These are phyloP conservation scores for Todiramphus saurophagus DNA, from an alignment of 2,113 vertebrate genomes.

Conservation along the genomic window DNA sequence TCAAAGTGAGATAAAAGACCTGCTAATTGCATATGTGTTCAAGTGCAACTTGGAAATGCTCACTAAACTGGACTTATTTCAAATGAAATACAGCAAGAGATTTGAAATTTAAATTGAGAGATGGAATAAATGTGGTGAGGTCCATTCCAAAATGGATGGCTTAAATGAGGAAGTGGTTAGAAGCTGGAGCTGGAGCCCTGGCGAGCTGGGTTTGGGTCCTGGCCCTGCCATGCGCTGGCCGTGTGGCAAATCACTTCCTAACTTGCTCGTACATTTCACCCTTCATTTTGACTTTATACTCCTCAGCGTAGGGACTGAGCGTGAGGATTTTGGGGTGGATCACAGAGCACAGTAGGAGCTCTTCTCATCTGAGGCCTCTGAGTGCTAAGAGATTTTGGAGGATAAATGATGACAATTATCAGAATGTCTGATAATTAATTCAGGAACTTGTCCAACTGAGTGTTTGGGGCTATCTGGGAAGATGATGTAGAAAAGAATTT, in stretches of 20 bases:
- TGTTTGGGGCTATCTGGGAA: neutral
- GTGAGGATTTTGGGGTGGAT: neutral
- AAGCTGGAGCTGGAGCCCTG: neutral
- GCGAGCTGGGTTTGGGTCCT: neutral
- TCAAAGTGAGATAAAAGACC: neutral
- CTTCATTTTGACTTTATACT: neutral
- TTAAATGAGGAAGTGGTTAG: neutral
- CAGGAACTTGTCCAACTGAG: neutral
- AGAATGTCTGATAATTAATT: neutral
- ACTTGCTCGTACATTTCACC: neutral
- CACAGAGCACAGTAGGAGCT: neutral
- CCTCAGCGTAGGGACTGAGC: neutral
- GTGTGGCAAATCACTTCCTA: neutral
- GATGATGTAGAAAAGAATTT: neutral
- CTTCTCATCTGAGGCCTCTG: neutral
- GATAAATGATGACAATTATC: neutral
- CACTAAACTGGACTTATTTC: neutral
- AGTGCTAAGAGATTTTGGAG: neutral
- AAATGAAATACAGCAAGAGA: neutral
- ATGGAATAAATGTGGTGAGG: neutral
- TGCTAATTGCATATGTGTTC: neutral
- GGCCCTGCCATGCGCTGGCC: neutral
- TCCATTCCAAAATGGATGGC: neutral
- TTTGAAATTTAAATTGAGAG: neutral
- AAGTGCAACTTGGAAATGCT: neutral